Conservation (phyloP, 2,113 vertebrate genomes). For the Crotophaga sulcirostris region DNA sequence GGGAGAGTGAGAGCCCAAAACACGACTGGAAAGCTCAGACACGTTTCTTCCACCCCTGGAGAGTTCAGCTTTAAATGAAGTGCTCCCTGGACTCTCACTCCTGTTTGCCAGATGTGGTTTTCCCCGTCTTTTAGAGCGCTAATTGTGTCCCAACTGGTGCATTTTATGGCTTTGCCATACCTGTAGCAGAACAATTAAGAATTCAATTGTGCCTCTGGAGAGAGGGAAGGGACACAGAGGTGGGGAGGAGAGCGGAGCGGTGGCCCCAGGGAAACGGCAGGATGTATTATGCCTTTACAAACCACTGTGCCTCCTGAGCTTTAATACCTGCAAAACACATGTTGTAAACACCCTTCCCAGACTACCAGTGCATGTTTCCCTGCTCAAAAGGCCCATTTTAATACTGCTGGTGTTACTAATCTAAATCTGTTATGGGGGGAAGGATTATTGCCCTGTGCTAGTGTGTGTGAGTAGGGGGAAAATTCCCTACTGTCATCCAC, state of each 20-base stretch:
- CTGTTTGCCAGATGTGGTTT: conserved; percentile 59
- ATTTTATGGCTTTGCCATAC: conserved; percentile 6
- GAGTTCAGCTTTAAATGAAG: neutral
- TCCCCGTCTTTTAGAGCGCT: neutral
- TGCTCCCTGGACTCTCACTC: neutral
- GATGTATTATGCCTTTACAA: neutral
- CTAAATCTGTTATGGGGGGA: neutral
- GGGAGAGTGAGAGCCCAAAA: neutral
- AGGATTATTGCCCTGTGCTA: neutral
- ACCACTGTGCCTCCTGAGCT: neutral
- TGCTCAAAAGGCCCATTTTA: neutral
- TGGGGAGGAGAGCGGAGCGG: neutral
- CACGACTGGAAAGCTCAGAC: neutral
- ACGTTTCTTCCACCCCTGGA: neutral
- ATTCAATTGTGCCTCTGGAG: neutral
- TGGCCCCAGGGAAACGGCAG: neutral
- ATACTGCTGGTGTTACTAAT: neutral
- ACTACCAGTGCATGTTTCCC: neutral
- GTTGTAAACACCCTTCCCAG: conserved; percentile 29
- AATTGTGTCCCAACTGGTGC: conserved; percentile 61
- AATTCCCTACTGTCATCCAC: neutral
- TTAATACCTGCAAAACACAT: conserved; percentile 8
- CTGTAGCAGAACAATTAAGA: conserved; percentile 7
- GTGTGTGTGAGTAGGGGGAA: rapidly evolving
- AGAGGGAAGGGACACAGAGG: neutral